Conservation (phyloP, 1,140 invertebrate genomes). For the Steinernema khuongi region DNA sequence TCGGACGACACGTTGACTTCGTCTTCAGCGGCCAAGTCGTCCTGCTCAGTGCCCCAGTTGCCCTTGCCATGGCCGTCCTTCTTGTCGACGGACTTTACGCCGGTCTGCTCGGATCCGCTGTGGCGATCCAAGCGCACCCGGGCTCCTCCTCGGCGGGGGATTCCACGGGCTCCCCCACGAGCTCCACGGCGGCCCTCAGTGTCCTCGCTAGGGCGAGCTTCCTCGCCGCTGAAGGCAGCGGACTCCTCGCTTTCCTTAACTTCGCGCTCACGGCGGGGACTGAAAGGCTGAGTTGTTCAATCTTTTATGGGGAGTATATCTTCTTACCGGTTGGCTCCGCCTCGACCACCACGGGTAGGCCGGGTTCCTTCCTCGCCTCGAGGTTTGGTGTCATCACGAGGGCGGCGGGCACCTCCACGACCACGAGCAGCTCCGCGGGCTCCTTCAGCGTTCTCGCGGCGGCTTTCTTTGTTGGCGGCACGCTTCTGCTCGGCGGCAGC, state of each 20-base stretch:
- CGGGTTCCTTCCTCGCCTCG: background rate
- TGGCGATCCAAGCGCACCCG: background rate
- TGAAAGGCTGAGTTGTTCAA: background rate
- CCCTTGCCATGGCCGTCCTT: slow-evolving; percentile 12
- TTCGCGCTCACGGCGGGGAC: background rate
- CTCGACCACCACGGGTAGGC: background rate
- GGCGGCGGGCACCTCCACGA: background rate
- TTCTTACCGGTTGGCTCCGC: background rate
- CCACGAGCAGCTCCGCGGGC: background rate
- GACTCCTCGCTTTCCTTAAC: background rate
- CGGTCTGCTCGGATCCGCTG: background rate
- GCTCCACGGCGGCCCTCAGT: background rate
- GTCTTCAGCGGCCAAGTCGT: background rate
- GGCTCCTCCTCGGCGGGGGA: background rate
- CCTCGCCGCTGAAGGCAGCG: background rate
- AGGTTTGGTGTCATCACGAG: background rate
- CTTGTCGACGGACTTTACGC: background rate
- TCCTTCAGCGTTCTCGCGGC: background rate
- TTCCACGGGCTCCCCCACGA: background rate
- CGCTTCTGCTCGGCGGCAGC: background rate
- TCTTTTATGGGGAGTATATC: background rate
- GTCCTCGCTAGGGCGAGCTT: too few relatives aligned
- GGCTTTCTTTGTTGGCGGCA: too few relatives aligned
- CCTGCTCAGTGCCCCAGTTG: slow-evolving; percentile 18
- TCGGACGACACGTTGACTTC: background rate